A percentile compares a stretch with the other conserved stretches of the same genome.
These are phyloP conservation scores for Phrynosoma blainvillii DNA, from an alignment of 2,113 vertebrate genomes.

Conservation along the genomic window DNA sequence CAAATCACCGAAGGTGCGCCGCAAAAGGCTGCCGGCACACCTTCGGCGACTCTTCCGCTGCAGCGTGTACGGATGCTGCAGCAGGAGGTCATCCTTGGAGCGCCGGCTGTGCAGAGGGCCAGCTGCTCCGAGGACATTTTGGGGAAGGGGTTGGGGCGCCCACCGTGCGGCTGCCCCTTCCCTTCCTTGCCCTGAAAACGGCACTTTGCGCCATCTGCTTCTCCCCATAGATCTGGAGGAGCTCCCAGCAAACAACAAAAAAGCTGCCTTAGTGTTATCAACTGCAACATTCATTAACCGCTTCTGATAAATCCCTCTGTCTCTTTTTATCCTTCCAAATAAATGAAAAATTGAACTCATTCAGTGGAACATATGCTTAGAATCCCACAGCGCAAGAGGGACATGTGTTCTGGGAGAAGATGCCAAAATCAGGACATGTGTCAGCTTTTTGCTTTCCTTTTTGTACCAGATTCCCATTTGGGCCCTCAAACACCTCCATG, in stretches of 20 bases:
- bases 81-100: no score
- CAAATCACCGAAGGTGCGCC: no score
- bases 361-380: slow-evolving; percentile 60
- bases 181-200: no score
- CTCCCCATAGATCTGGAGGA: neutral
- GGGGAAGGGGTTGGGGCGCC: no score
- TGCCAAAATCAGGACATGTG: slow-evolving; percentile 52
- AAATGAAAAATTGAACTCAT: slow-evolving; percentile 51
- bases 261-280: slow-evolving; percentile 7
- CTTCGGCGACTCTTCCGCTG: no score
- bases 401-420: slow-evolving; percentile 48
- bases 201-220: no score
- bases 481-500: slow-evolving; percentile 55
- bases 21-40: no score
- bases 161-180: no score
- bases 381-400: slow-evolving; percentile 62
- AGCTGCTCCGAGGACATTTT: no score
- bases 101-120: no score
- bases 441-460: slow-evolving; percentile 43
- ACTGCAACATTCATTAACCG: slow-evolving; percentile 25
- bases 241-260: neutral
- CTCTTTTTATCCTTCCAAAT: slow-evolving; percentile 17
- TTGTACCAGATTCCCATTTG: slow-evolving; percentile 65
- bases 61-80: no score
- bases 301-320: slow-evolving; percentile 46